Evolutionary conservation across 2,113 vertebrate genomes (phyloP), one percentile per base, ranked within the genome.

Genomic region (Sterna hirundo): DNA sequence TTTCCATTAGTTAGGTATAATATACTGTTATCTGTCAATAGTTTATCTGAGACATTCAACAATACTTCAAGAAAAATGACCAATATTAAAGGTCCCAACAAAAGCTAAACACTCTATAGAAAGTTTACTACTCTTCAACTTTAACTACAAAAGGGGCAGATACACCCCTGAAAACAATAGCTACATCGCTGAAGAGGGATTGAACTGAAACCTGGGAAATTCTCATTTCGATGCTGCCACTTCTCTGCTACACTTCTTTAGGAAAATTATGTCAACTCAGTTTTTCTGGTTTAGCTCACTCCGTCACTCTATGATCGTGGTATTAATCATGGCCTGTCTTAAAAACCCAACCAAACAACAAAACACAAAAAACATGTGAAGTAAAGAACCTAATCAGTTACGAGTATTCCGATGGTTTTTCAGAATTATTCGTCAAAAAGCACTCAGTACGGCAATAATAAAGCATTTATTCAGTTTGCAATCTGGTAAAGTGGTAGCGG

Each of bases 11-110:
- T 84, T 46, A 71, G 8, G 13, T 68, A 26, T 60, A 44, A 47
- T 52, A 72, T 25, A 52, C 15, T 44, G 13, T 69, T 86, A 74
- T 71, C 54, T 92, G 25, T 72, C 40, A 92, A 34, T 61, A 71
- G 82, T 78, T 90, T 88, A 51, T 66, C 34, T 81, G 52, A 86
- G 57, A 55, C 51, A 52, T 75, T 86, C n/a, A 86, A 29, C 60
- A 86, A 46, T 75, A 20, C 9, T 71, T 94, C 44, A 82, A 42
- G 42, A 88, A 77, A 83, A 68, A 57, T 52, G 30, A 36, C 23
- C 51, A 86, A 51, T 68, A 58, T 83, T 84, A 25, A 77, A 82
- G 9, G 52, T 92, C 40, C 17, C 3, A 70, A 17, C 66, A 32
- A 69, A 94, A 75, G 30, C 36, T 65, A 84, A 90, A 66, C 6